Evolutionary conservation across 2,888 invertebrate species (phyloP).

Genomic region (Odontocerum albicorne): DNA sequence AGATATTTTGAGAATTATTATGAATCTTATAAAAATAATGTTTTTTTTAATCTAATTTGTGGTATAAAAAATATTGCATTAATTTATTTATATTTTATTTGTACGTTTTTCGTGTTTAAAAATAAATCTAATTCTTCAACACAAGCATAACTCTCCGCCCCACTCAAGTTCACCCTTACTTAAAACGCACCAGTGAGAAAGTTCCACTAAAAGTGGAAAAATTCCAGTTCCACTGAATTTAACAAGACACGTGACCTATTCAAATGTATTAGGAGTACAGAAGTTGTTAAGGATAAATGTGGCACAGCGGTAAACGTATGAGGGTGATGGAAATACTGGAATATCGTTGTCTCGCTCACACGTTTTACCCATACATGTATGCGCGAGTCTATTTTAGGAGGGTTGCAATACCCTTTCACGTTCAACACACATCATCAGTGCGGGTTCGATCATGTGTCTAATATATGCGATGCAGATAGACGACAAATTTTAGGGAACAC

Average conservation of each 20-base stretch:
- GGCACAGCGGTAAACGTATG: neutral
- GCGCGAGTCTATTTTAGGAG: conserved; percentile 24
- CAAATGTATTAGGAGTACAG: conserved; percentile 32
- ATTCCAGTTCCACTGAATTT: conserved; percentile 26
- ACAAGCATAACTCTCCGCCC: neutral
- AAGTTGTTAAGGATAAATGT: conserved; percentile 2
- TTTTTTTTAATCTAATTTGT: no score
- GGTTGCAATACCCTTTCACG: conserved; percentile 29
- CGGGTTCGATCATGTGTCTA: no score
- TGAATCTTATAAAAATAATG: no score
- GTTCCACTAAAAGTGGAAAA: conserved; percentile 23
- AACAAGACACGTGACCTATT: conserved; percentile 36
- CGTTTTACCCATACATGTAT: conserved; percentile 2
- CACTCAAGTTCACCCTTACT: neutral
- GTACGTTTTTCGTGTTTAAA: no score
- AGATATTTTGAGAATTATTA: no score
- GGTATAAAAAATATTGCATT: no score
- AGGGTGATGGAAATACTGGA: neutral
- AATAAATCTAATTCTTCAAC: neutral
- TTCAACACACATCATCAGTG: no score
- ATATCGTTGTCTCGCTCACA: conserved; percentile 12
- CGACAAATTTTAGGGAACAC: no score
- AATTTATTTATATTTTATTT: no score
- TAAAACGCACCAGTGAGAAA: conserved; percentile 5
- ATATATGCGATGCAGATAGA: no score